Evolutionary conservation across 2,113 vertebrate species (phyloP).

Genomic region (Macquaria australasica): DNA sequence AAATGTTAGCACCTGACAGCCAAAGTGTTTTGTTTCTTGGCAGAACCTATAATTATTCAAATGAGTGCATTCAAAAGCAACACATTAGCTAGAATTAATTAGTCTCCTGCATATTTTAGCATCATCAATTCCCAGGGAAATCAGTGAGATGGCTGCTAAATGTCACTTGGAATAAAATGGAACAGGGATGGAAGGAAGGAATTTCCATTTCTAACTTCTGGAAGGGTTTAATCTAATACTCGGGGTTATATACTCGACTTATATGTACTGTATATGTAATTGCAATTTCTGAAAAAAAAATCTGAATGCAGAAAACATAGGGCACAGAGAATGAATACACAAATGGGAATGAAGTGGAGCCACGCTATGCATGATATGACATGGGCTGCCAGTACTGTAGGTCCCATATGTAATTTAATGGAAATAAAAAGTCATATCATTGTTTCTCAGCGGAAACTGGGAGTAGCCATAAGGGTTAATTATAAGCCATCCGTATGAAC

Average conservation of each 20-base stretch:
- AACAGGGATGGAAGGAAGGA: constrained; percentile 52
- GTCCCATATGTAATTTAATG: neutral
- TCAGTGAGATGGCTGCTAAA: constrained; percentile 77
- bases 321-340: neutral
- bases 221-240: constrained; percentile 8
- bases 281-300: neutral
- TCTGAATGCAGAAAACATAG: neutral
- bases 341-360: neutral
- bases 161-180: constrained; percentile 82
- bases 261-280: neutral
- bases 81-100: constrained; percentile 84
- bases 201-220: constrained; percentile 51
- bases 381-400: no score
- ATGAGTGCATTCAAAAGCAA: constrained; percentile 80
- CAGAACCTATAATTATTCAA: constrained; percentile 82
- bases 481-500: neutral
- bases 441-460: neutral
- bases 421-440: neutral
- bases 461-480: neutral
- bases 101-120: constrained; percentile 82
- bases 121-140: constrained; percentile 73
- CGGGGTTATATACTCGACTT: neutral
- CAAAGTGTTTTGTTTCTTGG: constrained; percentile 77
- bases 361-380: neutral
- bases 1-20: constrained; percentile 76